Evolutionary conservation across 2,797 vertebrate species (phyloP).

Genomic region (Sebastes dallii): DNA sequence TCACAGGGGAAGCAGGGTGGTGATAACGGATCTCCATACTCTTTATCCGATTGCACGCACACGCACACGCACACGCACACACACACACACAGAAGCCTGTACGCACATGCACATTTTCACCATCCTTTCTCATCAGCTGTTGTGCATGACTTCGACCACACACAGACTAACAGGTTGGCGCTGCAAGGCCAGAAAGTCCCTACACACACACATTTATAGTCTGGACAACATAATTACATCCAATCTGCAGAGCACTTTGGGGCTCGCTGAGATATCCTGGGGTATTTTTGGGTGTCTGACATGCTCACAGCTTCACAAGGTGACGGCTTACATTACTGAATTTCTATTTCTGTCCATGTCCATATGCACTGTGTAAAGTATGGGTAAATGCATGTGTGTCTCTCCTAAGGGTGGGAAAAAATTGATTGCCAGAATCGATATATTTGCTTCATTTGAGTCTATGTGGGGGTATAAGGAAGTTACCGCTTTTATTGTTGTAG

Average conservation of each 20-base stretch:
- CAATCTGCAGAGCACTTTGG: conserved; percentile 27
- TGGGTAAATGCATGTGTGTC: neutral
- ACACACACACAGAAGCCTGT: conserved; percentile 23
- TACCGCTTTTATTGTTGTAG: no score
- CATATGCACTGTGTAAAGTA: neutral
- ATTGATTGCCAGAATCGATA: no score
- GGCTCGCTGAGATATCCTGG: conserved; percentile 2
- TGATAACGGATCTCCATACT: conserved; percentile 52
- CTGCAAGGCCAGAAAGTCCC: conserved; percentile 50
- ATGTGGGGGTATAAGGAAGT: no score
- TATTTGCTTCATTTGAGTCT: no score
- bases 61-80: neutral
- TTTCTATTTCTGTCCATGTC: conserved; percentile 14
- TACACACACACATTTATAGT: conserved; percentile 5
- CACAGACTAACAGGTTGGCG: conserved; percentile 50
- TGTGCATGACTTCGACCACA: conserved; percentile 61
- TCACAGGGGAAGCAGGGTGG: conserved; percentile 53
- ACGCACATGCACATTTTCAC: conserved; percentile 38
- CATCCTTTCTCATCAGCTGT: conserved; percentile 55
- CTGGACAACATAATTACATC: conserved; percentile 35
- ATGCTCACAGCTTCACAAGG: conserved; percentile 21
- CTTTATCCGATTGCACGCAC: conserved; percentile 67
- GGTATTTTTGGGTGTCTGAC: conserved; percentile 36
- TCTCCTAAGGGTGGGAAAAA: neutral
- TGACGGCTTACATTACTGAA: conserved; percentile 34